Base-by-base conservation (phyloP, 2,888 invertebrate genomes). In the Gonocerus acuteangulatus region DNA sequence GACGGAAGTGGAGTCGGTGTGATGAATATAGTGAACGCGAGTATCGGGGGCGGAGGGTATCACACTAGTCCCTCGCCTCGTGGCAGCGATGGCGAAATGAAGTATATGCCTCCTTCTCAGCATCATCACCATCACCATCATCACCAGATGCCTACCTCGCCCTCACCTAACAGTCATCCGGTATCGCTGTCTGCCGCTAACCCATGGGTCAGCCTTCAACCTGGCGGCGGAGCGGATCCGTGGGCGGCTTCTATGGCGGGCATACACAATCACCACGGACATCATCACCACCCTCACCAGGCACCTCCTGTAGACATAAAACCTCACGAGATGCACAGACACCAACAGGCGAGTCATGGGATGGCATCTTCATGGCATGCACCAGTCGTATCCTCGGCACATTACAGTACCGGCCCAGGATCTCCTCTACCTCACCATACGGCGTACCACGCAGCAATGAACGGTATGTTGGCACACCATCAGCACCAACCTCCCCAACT, bases 71-170 rank as follows among this genome's bases (percentile, higher is more conserved):
- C 85, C 76, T 89, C 89, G 79, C 90, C 90, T 74, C 83, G 89
- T 73, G 89, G 87, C 72, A 82, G 84, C 69, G 89, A 89, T 72
- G 87, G 87, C 72, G 95, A 95, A 77, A 92, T 95, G 92, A 95
- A 95, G 79, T 95, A 95, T 77, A 84, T 89, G 82, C 79, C 81
- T 65, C 85, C 86, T 69, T 84, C 85, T 68, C 87, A 87, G 75
- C 92, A 91, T 76, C 89, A 88, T 77, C 84, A 89, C 76, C 82
- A 82, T 71, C 80, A 82, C 67, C 83, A 83, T 70, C 80, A 81
- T 67, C 83, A 82, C 69, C 82, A 82, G 73, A 78, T 84, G 77
- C 79, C 84, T 65, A 81, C 82, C 66, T 84, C 84, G 70, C 84
- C 85, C 65, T 83, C 85, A 71, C 81, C 81, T 9, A 81, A 81